Base-by-base conservation (phyloP, 2,888 invertebrate species). In the Platerodrilus igneus region DNA sequence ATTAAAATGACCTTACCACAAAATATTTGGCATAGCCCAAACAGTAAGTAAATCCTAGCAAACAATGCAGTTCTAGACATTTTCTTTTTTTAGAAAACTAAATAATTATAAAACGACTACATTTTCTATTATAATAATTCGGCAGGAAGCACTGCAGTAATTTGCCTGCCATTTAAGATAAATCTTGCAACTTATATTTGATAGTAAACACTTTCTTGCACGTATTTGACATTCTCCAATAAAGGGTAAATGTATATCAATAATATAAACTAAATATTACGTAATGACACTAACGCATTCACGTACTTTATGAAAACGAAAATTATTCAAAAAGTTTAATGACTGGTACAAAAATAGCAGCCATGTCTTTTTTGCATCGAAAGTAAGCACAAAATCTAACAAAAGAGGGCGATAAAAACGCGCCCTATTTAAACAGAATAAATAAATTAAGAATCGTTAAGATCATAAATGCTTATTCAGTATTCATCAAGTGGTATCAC, bases 1-100 rank as follows among this genome's bases (percentile, higher is more conserved):
- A n/a, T n/a, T 28, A 10, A 28, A 28, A 10, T 28, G 28, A 16
- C 48, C 58, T 57, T 48, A 64, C 64, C 63, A 53, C 53, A 49
- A 49, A 59, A 54, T 46, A 58, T 55, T 52, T 62, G 59, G 54
- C 59, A 55, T 43, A 61, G 57, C 53, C 58, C 61, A 54, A 62
- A n/a, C n/a, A n/a, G 50, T 48, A 63, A 47, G 47, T 53, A 56
- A 52, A 55, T 53, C 47, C 61, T 56, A 51, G 54, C 45, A 48
- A 58, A 50, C 38, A 60, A 54, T 41, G 57, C 45, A 51, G 58
- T 57, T 53, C 58, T 57, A 41, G 54, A 52, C 61, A 63, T 62
- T 50, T 55, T 33, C 53, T 30, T 35, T 43, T 26, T 45, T n/a
- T n/a, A n/a, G n/a, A n/a, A n/a, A n/a, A n/a, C n/a, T n/a, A n/a